Conservation (phyloP, 2,888 invertebrate species). For the Lingula anatina region DNA sequence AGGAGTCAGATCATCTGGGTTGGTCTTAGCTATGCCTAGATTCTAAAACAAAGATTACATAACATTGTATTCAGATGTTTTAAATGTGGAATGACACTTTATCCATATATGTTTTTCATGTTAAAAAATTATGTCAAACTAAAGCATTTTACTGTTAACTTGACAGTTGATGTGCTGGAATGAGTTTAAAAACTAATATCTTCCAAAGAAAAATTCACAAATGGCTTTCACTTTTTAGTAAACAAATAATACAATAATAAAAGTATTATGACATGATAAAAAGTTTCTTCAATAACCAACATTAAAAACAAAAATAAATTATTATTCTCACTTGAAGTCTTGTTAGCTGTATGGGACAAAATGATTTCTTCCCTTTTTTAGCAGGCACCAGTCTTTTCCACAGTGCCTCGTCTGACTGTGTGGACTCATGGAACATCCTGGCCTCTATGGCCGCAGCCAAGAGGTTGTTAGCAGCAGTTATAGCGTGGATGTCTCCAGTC, state of each 20-base stretch:
- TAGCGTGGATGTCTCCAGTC: conserved; percentile 96
- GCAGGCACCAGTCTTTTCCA: conserved; percentile 84
- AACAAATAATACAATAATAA: too few relatives aligned
- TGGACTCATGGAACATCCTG: conserved; percentile 92
- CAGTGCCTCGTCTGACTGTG: conserved; percentile 76
- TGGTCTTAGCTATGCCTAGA: conserved; percentile 78
- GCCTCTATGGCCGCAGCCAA: conserved; percentile 97
- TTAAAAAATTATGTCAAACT: conserved; percentile 7
- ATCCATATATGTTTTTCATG: conserved; percentile 4
- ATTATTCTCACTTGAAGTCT: conserved; percentile 56
- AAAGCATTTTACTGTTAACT: too few relatives aligned
- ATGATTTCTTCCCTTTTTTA: conserved; percentile 72
- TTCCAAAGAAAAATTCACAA: too few relatives aligned
- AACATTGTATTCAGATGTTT: too few relatives aligned
- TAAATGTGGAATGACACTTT: too few relatives aligned
- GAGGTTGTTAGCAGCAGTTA: conserved; percentile 95
- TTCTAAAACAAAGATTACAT: conserved; percentile 40
- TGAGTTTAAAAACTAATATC: too few relatives aligned
- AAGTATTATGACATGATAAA: too few relatives aligned
- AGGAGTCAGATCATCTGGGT: conserved; percentile 72
- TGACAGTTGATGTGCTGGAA: too few relatives aligned
- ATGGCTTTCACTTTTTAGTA: too few relatives aligned
- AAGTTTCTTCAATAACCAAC: too few relatives aligned
- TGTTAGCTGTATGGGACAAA: conserved; percentile 80
- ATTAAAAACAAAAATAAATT: too few relatives aligned